Percentiles rank a stretch among this genome's conserved stretches.
Evolutionary conservation across 2,888 invertebrate species (phyloP).

Genomic region (Hirtodrosophila confusa): DNA sequence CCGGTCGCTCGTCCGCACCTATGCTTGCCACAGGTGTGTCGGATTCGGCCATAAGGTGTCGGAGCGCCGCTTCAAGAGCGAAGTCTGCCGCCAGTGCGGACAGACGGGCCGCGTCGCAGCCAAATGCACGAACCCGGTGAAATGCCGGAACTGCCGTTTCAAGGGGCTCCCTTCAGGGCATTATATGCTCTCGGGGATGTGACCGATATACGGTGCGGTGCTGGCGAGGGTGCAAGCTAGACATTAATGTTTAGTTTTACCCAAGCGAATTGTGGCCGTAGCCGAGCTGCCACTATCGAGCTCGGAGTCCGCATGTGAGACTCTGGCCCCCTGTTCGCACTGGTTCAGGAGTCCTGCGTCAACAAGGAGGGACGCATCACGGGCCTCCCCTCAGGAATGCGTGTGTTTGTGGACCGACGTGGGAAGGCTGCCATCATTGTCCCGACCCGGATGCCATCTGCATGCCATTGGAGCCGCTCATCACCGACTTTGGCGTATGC

Average conservation of each 20-base stretch:
- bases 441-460: slow-evolving; percentile 18
- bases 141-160: slow-evolving; percentile 36
- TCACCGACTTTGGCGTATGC: slow-evolving; percentile 37
- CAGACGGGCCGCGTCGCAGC: slow-evolving; percentile 2
- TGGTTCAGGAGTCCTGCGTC: slow-evolving; percentile 28
- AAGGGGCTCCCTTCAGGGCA: slow-evolving; percentile 29
- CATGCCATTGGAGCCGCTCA: slow-evolving; percentile 13
- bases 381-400: slow-evolving; percentile 3
- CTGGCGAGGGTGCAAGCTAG: slow-evolving; percentile 29
- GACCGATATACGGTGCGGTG: slow-evolving; percentile 28
- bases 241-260: slow-evolving; percentile 38
- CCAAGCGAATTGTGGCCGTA: slow-evolving; percentile 35
- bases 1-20: slow-evolving; percentile 10
- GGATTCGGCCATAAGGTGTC: slow-evolving; percentile 34
- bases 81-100: slow-evolving; percentile 11
- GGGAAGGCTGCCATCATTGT: slow-evolving; percentile 18
- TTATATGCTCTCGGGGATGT: slow-evolving; percentile 25
- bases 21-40: slow-evolving; percentile 26
- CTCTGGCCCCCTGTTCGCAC: slow-evolving; percentile 4
- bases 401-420: slow-evolving; percentile 3
- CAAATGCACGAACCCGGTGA: slow-evolving; percentile 17
- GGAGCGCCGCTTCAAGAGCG: slow-evolving; percentile 17
- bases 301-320: slow-evolving; percentile 16
- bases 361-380: neutral
- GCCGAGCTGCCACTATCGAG: slow-evolving; percentile 17